These are phyloP conservation scores for Tachypleus tridentatus DNA, from an alignment of 1,140 invertebrate genomes.

Conservation along the genomic window DNA sequence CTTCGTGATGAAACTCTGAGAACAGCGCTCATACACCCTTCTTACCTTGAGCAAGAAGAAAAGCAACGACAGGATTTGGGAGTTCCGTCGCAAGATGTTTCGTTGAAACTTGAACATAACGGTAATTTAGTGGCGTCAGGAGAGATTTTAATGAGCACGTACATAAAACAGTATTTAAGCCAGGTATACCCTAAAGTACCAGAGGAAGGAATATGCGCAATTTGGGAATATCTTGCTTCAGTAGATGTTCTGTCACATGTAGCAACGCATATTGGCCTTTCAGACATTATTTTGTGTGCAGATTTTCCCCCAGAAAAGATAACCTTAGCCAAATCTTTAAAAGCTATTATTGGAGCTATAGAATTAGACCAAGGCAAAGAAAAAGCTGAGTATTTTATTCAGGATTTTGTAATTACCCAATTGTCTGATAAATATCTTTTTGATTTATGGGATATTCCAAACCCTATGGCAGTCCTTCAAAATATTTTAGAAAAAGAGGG, in stretches of 20 bases:
- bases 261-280: conserved; percentile 31
- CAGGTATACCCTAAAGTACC: conserved; percentile 56
- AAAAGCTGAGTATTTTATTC: conserved; percentile 56
- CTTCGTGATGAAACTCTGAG: conserved; percentile 56
- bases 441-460: conserved; percentile 57
- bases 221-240: conserved; percentile 52
- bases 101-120: conserved; percentile 52
- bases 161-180: conserved; percentile 46
- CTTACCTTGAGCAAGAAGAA: conserved; percentile 61
- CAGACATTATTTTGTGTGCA: conserved; percentile 34
- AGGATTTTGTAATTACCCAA: conserved; percentile 72
- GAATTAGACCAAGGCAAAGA: conserved; percentile 38
- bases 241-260: conserved; percentile 53
- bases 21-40: conserved; percentile 62
- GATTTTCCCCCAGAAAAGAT: conserved; percentile 57
- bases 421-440: conserved; percentile 66
- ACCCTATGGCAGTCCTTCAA: conserved; percentile 57
- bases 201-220: conserved; percentile 46
- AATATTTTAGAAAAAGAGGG: conserved; percentile 44
- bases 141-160: conserved; percentile 42
- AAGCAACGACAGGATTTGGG: conserved; percentile 52
- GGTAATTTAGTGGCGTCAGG: conserved; percentile 51
- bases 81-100: conserved; percentile 40
- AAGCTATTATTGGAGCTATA: conserved; percentile 68
- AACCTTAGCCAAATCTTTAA: conserved; percentile 59